These are phyloP conservation scores for Drosophila elegans DNA, from an alignment of 1,140 invertebrate species.

Conservation along the genomic window DNA sequence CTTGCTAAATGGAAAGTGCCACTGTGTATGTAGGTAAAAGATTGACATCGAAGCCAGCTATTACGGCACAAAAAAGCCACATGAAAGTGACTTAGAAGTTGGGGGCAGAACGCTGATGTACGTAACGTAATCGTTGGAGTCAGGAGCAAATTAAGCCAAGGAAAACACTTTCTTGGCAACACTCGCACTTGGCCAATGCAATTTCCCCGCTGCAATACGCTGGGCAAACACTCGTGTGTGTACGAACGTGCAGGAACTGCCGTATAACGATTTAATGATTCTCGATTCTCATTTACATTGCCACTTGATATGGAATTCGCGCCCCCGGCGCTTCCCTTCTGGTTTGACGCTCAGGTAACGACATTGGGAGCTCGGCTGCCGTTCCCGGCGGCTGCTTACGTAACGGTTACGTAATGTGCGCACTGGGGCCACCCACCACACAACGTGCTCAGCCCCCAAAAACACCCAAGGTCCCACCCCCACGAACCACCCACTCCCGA, in stretches of 20 bases:
- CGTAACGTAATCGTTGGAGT: not conserved
- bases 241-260: slow-evolving; percentile 15
- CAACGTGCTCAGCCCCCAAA: not conserved
- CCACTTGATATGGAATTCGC: slow-evolving; percentile 35
- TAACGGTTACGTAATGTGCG: slow-evolving; percentile 39
- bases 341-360: slow-evolving; percentile 25
- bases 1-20: no score
- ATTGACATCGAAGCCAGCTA: no score
- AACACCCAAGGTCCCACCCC: not conserved
- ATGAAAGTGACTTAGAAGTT: not conserved
- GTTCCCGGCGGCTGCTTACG: slow-evolving; percentile 32
- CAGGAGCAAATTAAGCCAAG: slow-evolving; percentile 1
- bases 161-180: slow-evolving; percentile 6
- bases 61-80: no score
- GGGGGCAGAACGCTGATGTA: not conserved
- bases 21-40: no score
- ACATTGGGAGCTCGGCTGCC: slow-evolving; percentile 6
- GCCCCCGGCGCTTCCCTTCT: slow-evolving; percentile 25
- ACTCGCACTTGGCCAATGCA: slow-evolving; percentile 12
- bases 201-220: slow-evolving; percentile 2
- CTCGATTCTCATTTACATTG: slow-evolving; percentile 37
- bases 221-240: slow-evolving; percentile 1
- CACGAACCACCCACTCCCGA: not conserved
- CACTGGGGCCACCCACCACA: not conserved
- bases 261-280: slow-evolving; percentile 46